Evolutionary conservation across 2,888 invertebrate genomes (phyloP).

Genomic region (Norana najaformis): DNA sequence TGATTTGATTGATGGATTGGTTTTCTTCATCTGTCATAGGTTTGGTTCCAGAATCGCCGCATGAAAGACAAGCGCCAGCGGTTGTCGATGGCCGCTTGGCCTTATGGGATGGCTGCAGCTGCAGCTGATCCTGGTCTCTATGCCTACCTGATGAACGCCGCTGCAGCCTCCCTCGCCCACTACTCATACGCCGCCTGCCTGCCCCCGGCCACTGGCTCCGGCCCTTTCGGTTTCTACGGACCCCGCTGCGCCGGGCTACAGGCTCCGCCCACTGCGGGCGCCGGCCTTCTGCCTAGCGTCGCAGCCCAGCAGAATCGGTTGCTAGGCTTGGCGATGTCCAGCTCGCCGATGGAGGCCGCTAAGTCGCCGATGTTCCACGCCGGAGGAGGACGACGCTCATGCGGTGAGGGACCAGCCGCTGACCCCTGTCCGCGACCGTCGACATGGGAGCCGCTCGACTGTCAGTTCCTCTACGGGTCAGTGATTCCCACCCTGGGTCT

Average conservation of each 20-base stretch:
- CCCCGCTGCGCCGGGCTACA: conserved; percentile 9
- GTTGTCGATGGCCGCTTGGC: conserved; percentile 87
- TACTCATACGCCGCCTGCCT: conserved; percentile 24
- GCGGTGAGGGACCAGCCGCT: neutral
- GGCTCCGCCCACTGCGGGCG: neutral
- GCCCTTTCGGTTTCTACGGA: neutral
- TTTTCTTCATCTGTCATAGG: conserved; percentile 47
- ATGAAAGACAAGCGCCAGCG: conserved; percentile 98
- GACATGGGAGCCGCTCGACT: conserved; percentile 33
- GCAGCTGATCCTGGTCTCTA: conserved; percentile 86
- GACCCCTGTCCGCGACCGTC: neutral
- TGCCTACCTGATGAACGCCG: conserved; percentile 80
- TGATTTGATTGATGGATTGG: no score
- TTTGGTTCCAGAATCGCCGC: conserved; percentile 93
- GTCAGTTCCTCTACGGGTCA: conserved; percentile 35
- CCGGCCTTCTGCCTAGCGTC: neutral
- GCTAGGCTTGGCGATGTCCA: conserved; percentile 15
- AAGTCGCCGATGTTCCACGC: neutral
- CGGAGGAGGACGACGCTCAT: neutral
- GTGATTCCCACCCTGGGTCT: conserved; percentile 24
- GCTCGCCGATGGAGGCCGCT: neutral
- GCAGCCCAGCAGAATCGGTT: neutral
- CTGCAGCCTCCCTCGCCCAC: conserved; percentile 27
- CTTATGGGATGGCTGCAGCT: conserved; percentile 83
- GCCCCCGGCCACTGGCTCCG: neutral